Evolutionary conservation across 2,888 invertebrate species (phyloP).

Genomic region (Seira sanloemensis): DNA sequence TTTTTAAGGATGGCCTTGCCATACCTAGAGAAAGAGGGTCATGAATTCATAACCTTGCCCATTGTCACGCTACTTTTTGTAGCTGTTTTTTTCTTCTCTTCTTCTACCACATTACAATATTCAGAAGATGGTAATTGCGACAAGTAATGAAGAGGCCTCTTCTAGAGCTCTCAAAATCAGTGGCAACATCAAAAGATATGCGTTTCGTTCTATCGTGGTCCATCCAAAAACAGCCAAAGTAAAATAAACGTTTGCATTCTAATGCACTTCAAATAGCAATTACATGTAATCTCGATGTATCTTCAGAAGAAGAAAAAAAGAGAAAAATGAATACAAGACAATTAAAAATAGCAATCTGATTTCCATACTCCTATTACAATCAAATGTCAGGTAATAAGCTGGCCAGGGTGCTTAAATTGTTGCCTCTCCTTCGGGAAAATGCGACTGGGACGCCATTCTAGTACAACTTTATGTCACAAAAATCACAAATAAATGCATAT

Average conservation of each 20-base stretch:
- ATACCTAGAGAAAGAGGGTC: conserved; percentile 64
- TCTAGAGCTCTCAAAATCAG: background rate
- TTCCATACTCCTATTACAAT: too few relatives aligned
- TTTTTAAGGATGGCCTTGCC: conserved; percentile 63
- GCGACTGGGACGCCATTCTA: too few relatives aligned
- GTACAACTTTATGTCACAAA: background rate
- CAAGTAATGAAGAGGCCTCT: background rate
- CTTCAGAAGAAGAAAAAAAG: background rate
- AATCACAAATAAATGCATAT: too few relatives aligned
- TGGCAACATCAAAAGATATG: background rate
- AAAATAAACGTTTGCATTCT: too few relatives aligned
- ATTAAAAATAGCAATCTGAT: too few relatives aligned
- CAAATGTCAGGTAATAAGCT: too few relatives aligned
- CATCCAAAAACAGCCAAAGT: background rate
- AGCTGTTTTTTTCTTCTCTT: background rate
- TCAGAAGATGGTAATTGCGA: background rate
- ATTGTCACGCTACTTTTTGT: conserved; percentile 61
- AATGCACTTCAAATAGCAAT: too few relatives aligned
- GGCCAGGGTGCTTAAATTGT: background rate
- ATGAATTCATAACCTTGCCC: conserved; percentile 63
- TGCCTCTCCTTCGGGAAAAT: too few relatives aligned
- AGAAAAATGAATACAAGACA: background rate
- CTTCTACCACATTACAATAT: background rate
- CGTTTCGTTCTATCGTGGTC: background rate
- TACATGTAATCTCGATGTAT: too few relatives aligned